A percentile compares a stretch with the other conserved stretches of the same genome.
Evolutionary conservation across 2,113 vertebrate species (phyloP).

Genomic region (Corydoras maculifer): DNA sequence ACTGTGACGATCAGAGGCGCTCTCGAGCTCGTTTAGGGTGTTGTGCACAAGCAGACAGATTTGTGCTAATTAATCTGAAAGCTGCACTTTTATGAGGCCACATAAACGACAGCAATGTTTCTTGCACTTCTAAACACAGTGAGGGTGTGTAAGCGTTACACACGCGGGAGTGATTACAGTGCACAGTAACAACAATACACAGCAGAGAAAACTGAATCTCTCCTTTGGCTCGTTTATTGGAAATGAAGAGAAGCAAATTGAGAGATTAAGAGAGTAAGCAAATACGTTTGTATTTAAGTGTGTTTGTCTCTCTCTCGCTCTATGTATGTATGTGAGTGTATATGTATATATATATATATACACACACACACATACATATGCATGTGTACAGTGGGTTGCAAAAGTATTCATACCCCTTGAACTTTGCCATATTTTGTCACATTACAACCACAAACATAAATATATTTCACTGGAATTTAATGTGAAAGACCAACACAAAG

Average conservation of each 20-base stretch:
- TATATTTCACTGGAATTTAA: too few relatives aligned
- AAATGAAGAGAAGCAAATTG: not conserved
- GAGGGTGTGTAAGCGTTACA: slow-evolving; percentile 48
- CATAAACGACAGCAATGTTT: slow-evolving; percentile 75
- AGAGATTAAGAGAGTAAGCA: not conserved
- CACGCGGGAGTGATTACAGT: slow-evolving; percentile 43
- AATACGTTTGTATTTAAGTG: slow-evolving; percentile 4
- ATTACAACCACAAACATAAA: too few relatives aligned
- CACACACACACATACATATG: too few relatives aligned
- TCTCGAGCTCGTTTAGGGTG: slow-evolving; percentile 96
- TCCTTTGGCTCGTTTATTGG: not conserved
- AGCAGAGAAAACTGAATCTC: slow-evolving; percentile 45
- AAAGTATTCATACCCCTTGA: too few relatives aligned
- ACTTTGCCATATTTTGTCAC: too few relatives aligned
- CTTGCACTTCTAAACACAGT: slow-evolving; percentile 79
- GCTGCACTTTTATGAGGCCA: slow-evolving; percentile 86
- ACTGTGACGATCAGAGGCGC: slow-evolving; percentile 96
- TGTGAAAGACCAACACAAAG: too few relatives aligned
- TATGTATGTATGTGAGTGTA: too few relatives aligned
- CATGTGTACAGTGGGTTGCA: too few relatives aligned
- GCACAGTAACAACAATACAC: slow-evolving; percentile 49
- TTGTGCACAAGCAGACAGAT: slow-evolving; percentile 87
- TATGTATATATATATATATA: too few relatives aligned
- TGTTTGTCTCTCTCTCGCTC: not conserved
- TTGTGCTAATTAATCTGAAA: slow-evolving; percentile 98